Evolutionary conservation across 2,113 vertebrate species (phyloP).

Genomic region (Cercocebus atys): DNA sequence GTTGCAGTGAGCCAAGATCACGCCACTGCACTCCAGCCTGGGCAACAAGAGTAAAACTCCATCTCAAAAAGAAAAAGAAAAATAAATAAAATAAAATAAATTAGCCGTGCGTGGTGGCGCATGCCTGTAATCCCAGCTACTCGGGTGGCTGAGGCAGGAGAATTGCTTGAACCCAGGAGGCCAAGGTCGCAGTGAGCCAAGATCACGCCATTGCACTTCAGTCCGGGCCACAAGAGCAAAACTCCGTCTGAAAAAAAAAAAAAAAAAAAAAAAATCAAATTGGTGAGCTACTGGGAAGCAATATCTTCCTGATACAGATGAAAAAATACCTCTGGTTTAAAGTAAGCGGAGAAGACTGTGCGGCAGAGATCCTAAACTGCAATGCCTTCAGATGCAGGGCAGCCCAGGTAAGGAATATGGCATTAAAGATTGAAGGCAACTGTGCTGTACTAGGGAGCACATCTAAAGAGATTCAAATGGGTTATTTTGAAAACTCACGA

Average conservation of each 20-base stretch:
- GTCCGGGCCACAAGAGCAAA: too few species aligned
- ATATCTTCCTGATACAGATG: background rate
- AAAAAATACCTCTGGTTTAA: background rate
- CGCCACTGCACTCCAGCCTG: too few species aligned
- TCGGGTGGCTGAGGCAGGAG: too few species aligned
- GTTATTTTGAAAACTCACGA: background rate
- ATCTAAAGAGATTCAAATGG: background rate
- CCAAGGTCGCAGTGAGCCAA: too few species aligned
- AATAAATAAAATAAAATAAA: too few species aligned
- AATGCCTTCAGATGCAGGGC: background rate
- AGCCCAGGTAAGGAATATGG: background rate
- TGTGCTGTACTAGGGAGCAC: fast-evolving
- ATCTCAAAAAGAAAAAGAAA: too few species aligned
- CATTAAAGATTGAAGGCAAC: background rate
- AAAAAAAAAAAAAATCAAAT: background rate
- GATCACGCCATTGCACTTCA: too few species aligned
- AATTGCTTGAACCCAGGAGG: too few species aligned
- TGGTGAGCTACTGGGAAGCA: background rate
- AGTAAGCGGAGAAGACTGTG: background rate
- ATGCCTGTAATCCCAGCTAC: too few species aligned
- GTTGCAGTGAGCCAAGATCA: too few species aligned
- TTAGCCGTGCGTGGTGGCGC: too few species aligned
- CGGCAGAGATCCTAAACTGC: background rate
- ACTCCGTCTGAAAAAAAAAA: background rate
- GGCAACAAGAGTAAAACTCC: too few species aligned